These are phyloP conservation scores for Peromyscus aztecus DNA, from an alignment of 2,797 vertebrate genomes.

Conservation along the genomic window DNA sequence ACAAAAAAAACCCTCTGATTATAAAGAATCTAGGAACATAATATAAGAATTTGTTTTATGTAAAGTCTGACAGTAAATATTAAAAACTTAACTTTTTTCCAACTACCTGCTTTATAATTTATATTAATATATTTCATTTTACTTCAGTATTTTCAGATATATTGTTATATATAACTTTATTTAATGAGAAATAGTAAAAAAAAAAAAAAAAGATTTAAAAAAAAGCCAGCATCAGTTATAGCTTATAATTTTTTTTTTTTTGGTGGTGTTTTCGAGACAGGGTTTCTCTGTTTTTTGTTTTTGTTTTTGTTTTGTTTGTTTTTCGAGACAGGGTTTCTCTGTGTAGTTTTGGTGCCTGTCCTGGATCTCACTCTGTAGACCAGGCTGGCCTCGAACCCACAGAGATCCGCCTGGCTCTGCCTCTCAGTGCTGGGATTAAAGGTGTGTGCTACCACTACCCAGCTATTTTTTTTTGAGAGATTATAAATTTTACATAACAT, in stretches of 20 bases:
- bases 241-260: background rate
- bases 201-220: background rate
- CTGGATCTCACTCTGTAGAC: too few species aligned
- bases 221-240: conserved; percentile 16
- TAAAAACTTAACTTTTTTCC: background rate
- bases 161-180: conserved; percentile 38
- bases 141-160: conserved; percentile 53
- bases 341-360: too few species aligned
- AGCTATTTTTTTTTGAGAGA: background rate
- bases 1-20: background rate
- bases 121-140: conserved; percentile 20
- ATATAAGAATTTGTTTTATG: conserved; percentile 52
- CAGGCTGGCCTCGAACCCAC: too few species aligned
- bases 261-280: too few species aligned
- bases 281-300: too few species aligned
- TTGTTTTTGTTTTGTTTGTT: too few species aligned
- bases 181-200: conserved; percentile 36
- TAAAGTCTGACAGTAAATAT: conserved; percentile 21
- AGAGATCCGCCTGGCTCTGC: too few species aligned
- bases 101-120: conserved; percentile 43
- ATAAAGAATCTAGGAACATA: background rate
- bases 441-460: too few species aligned
- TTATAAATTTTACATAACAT: conserved; percentile 49
- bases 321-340: too few species aligned
- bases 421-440: too few species aligned